Base-by-base conservation (phyloP, 2,797 vertebrate genomes). In the Sebastes vulpes region DNA sequence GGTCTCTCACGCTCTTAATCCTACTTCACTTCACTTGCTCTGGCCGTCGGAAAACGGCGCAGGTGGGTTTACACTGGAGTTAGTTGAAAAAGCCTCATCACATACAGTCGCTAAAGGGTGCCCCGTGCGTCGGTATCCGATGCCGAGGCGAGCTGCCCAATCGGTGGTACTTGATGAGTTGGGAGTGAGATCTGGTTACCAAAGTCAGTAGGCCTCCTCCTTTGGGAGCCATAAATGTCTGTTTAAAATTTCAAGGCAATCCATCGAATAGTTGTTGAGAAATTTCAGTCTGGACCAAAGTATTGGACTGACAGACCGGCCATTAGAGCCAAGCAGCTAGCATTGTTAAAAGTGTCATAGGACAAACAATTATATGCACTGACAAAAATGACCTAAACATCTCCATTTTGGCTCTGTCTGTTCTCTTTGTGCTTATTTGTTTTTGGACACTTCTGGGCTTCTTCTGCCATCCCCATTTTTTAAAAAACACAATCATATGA, bases 401-500 rank as follows among this genome's bases (percentile, higher is more conserved):
- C n/a, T 5, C 52, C 54, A 8, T 26, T 28, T 6, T 48, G 26
- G 4, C 38, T 52, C 16, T 75, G 14, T 59, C 50, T 65, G 16
- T 38, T 72, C 50, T 72, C 50, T 61, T 60, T 72, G 3, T 63
- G 26, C 56, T 57, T 65, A 60, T 71, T 79, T 76, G 29, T 63
- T 83, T 75, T 65, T 29, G 25, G 56, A 67, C 56, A 71, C 72
- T 57, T 81, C 32, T 59, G 38, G 61, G 64, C 69, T 64, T 73
- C 46, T 64, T 71, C 65, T 82, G 25, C 32, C 25, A 54, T 67
- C 21, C 8, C 9, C 11, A 74, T 72, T 85, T 85, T 58, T 89
- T 52, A 75, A 75, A 83, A 85, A 61, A 65, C 25, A 84, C 61
- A 76, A 75, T 83, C 58, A 53, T 58, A 65, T 87, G 79, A 87